These are phyloP conservation scores for Orius laevigatus DNA, from an alignment of 1,140 invertebrate genomes.

Conservation along the genomic window DNA sequence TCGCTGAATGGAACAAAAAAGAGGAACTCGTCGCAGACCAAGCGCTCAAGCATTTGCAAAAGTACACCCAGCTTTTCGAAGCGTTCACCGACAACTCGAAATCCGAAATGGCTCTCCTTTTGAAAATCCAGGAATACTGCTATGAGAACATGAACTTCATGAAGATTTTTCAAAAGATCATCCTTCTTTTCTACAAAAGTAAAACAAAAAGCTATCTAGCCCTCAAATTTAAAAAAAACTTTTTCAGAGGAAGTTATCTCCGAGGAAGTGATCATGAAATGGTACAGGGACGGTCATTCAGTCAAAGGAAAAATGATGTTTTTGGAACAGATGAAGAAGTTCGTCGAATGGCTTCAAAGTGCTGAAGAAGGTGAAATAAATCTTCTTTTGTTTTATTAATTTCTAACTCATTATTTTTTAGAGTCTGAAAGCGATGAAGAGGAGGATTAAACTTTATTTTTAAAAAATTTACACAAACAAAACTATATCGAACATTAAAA, in stretches of 20 bases:
- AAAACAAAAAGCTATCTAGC: constrained; percentile 23
- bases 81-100: constrained; percentile 69
- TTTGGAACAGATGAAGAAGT: constrained; percentile 93
- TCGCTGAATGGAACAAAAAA: constrained; percentile 96
- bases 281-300: constrained; percentile 84
- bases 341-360: constrained; percentile 90
- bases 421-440: constrained; percentile 23
- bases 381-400: neutral
- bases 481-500: neutral
- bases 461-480: neutral
- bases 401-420: constrained; percentile 14
- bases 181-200: constrained; percentile 91
- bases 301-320: constrained; percentile 92
- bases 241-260: constrained; percentile 64
- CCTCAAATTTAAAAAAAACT: constrained; percentile 6
- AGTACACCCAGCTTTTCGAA: constrained; percentile 67
- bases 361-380: constrained; percentile 61
- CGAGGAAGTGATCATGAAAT: constrained; percentile 82
- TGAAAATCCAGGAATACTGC: constrained; percentile 91
- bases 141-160: constrained; percentile 98
- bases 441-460: constrained; percentile 18
- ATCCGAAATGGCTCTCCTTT: constrained; percentile 70
- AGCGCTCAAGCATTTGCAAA: constrained; percentile 75
- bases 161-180: constrained; percentile 95
- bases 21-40: constrained; percentile 91